Evolutionary conservation across 2,888 invertebrate genomes (phyloP).

Genomic region (Periphyllus acericola): DNA sequence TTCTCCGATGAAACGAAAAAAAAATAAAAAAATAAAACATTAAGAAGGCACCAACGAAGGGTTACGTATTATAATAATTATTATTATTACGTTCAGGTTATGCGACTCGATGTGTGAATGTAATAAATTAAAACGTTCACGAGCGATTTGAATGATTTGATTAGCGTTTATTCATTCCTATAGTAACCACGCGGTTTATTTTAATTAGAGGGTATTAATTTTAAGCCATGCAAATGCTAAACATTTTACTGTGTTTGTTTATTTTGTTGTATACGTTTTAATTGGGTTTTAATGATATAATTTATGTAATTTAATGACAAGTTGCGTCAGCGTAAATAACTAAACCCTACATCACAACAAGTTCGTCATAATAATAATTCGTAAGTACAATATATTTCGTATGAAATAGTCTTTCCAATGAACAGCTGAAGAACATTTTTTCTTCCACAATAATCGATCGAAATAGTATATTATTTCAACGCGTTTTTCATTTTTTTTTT

Average conservation of each 20-base stretch:
- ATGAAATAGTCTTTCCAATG: no score
- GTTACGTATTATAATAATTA: neutral
- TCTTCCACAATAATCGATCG: no score
- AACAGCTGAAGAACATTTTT: no score
- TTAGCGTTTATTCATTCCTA: neutral
- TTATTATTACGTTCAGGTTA: neutral
- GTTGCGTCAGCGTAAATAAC: neutral
- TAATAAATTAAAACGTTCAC: neutral
- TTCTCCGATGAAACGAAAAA: neutral
- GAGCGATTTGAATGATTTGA: neutral
- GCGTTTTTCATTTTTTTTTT: no score
- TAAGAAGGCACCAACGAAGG: neutral
- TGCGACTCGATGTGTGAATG: neutral
- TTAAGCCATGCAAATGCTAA: neutral
- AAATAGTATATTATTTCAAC: no score
- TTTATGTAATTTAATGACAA: neutral
- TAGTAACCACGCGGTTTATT: neutral
- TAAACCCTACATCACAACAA: neutral
- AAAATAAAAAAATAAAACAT: neutral
- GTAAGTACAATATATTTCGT: no score
- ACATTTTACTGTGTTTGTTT: no score
- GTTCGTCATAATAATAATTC: no score
- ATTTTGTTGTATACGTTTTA: neutral
- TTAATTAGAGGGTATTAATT: neutral
- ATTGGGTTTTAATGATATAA: neutral